phyloP scores from a whole-genome alignment of 2,113 vertebrate species.

The Junco hyemalis region DNA sequence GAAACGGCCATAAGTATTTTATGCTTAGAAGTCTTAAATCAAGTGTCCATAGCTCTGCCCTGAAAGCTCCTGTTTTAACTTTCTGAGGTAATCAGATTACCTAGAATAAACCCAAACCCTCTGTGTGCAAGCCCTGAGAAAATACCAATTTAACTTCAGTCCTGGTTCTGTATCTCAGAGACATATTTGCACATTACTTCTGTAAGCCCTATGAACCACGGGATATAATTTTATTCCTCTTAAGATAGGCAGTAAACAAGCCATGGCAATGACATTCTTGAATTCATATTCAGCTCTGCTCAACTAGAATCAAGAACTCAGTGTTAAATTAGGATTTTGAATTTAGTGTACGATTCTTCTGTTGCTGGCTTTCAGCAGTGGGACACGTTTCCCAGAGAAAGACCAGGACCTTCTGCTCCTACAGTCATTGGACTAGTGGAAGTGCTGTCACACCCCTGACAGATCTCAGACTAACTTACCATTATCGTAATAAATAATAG shows the following conservation, averaged over 20 bases:
- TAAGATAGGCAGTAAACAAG: not conserved
- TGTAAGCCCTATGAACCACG: not conserved
- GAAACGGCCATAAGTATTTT: not conserved
- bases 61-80: not conserved
- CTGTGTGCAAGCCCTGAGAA: not conserved
- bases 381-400: not conserved
- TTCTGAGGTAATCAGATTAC: not conserved
- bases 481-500: not conserved
- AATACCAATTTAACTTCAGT: not conserved
- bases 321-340: not conserved
- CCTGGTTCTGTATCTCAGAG: not conserved
- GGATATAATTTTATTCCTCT: not conserved
- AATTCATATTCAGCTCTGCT: not conserved
- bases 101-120: not conserved
- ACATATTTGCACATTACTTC: accelerated
- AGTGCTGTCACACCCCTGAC: not conserved
- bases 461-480: not conserved
- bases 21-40: not conserved
- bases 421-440: not conserved
- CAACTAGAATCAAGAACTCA: not conserved
- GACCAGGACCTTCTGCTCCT: not conserved
- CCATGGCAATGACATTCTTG: not conserved
- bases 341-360: not conserved
- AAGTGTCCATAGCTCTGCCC: not conserved
- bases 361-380: not conserved